These are phyloP conservation scores for Brachyrhaphis roseni DNA, from an alignment of 2,797 vertebrate genomes.

Conservation along the genomic window DNA sequence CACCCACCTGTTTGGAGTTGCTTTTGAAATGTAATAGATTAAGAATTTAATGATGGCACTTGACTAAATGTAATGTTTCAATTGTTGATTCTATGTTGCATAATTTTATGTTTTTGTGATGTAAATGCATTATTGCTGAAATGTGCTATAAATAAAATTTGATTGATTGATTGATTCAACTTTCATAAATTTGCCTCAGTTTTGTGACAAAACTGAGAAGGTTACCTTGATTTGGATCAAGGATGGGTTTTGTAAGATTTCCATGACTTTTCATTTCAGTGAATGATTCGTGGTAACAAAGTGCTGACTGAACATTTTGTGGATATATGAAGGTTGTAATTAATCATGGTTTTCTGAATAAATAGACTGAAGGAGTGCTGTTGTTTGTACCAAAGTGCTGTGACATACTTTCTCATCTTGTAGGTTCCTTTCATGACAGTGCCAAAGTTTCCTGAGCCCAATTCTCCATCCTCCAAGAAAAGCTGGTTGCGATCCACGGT, in stretches of 20 bases:
- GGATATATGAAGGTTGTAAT: background rate
- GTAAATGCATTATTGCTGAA: too few relatives aligned
- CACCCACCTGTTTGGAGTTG: too few relatives aligned
- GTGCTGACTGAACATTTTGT: background rate
- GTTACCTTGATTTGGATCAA: background rate
- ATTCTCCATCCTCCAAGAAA: constrained; percentile 87
- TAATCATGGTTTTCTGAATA: background rate
- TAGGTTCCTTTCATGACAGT: constrained; percentile 93
- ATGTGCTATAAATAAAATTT: too few relatives aligned
- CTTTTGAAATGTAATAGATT: too few relatives aligned
- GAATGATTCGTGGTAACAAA: background rate
- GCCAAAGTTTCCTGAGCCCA: constrained; percentile 97
- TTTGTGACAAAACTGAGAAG: background rate
- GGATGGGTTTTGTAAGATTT: background rate
- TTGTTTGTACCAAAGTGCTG: background rate
- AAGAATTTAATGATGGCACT: too few relatives aligned
- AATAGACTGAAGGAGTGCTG: background rate
- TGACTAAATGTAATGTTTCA: too few relatives aligned
- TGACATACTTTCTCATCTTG: constrained; percentile 91
- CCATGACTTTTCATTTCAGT: background rate
- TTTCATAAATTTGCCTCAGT: background rate
- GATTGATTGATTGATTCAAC: too few relatives aligned
- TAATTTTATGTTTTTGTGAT: too few relatives aligned
- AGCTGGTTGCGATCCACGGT: constrained; percentile 87
- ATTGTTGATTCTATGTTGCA: too few relatives aligned